phyloP scores from a whole-genome alignment of 2,113 vertebrate species.

The Gambusia holbrooki region DNA sequence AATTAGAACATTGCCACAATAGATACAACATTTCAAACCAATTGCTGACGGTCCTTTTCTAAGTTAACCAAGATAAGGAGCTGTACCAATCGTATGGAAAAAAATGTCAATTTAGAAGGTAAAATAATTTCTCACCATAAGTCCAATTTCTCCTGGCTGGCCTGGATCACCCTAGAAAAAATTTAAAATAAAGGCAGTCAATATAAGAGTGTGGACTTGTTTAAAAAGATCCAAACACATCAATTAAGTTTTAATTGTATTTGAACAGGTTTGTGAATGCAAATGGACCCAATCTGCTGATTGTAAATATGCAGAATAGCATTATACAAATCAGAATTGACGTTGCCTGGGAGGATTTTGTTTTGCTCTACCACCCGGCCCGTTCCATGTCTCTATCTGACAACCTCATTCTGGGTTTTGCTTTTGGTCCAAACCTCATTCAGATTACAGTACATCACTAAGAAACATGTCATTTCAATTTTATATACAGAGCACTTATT shows the following conservation, averaged over 20 bases:
- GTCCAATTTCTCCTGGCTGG: slow-evolving; percentile 87
- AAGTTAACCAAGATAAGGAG: neutral
- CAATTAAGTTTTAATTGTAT: too few relatives aligned
- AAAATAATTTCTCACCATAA: slow-evolving; percentile 79
- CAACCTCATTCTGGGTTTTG: slow-evolving; percentile 7
- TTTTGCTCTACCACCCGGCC: slow-evolving; percentile 34
- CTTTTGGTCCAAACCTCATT: slow-evolving; percentile 20
- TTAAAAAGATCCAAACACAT: too few relatives aligned
- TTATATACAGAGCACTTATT: neutral
- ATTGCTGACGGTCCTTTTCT: too few relatives aligned
- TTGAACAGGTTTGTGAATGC: too few relatives aligned
- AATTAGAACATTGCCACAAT: too few relatives aligned
- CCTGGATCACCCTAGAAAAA: slow-evolving; percentile 89
- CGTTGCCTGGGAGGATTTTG: neutral
- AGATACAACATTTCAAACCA: too few relatives aligned
- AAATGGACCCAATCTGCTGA: too few relatives aligned
- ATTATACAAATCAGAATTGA: neutral
- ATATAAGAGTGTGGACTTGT: neutral
- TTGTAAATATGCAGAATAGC: too few relatives aligned
- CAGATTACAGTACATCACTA: slow-evolving; percentile 6
- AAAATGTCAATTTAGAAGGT: neutral
- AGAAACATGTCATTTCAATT: neutral
- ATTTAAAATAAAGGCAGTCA: slow-evolving; percentile 4
- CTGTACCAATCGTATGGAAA: neutral
- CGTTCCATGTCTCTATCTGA: slow-evolving; percentile 7